These are phyloP conservation scores for Unio delphinus DNA, from an alignment of 2,888 invertebrate species.

Conservation along the genomic window DNA sequence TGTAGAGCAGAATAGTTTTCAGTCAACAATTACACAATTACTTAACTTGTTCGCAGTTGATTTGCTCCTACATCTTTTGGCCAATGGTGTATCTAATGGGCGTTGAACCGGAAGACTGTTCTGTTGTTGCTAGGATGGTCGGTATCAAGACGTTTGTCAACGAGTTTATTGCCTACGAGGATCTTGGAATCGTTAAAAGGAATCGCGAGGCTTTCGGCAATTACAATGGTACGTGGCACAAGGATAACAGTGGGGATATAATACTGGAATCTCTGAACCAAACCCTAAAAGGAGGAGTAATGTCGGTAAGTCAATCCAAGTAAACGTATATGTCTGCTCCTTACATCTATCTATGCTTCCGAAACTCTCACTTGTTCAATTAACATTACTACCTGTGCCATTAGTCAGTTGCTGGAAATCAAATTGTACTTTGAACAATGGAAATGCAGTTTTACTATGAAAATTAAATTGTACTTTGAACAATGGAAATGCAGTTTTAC, in stretches of 20 bases:
- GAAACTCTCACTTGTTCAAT: too few relatives aligned
- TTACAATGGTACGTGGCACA: conserved; percentile 26
- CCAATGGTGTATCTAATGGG: conserved; percentile 92
- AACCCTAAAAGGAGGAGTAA: conserved; percentile 40
- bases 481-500: too few relatives aligned
- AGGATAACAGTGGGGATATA: conserved; percentile 22
- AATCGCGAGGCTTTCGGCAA: conserved; percentile 30
- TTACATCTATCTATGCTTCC: too few relatives aligned
- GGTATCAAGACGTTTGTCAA: conserved; percentile 92
- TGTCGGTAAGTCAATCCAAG: conserved; percentile 31
- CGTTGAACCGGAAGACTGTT: conserved; percentile 77
- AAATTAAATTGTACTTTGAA: too few relatives aligned
- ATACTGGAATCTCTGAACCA: conserved; percentile 18
- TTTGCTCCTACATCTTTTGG: conserved; percentile 80
- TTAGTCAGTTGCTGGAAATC: too few relatives aligned
- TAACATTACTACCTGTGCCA: too few relatives aligned
- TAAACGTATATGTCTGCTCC: too few relatives aligned
- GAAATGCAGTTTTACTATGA: too few relatives aligned
- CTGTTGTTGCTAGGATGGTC: conserved; percentile 84
- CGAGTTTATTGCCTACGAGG: conserved; percentile 91
- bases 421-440: too few relatives aligned
- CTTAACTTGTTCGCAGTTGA: conserved; percentile 33
- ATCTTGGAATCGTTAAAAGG: conserved; percentile 72
- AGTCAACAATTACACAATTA: not conserved
- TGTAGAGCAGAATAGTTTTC: too few relatives aligned